A percentile compares a stretch with the other conserved stretches of the same genome.
Evolutionary conservation across 1,140 invertebrate species (phyloP).

Genomic region (Saccostrea glomerata): DNA sequence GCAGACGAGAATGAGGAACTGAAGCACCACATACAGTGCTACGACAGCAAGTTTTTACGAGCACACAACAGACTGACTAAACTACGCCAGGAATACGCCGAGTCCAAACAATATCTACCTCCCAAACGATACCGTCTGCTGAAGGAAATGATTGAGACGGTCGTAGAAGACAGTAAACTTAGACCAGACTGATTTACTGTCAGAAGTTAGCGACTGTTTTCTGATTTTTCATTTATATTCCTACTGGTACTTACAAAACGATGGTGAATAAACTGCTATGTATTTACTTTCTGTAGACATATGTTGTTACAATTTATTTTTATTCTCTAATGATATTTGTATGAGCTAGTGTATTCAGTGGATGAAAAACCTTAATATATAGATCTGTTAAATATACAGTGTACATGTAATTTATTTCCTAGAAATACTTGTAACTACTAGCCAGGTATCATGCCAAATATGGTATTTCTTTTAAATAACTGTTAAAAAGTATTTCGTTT

Average conservation of each 20-base stretch:
- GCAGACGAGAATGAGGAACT: constrained; percentile 61
- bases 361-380: no score
- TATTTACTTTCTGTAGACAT: background rate
- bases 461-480: no score
- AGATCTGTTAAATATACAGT: no score
- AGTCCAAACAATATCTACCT: constrained; percentile 58
- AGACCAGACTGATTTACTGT: constrained; percentile 13
- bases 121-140: constrained; percentile 58
- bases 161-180: constrained; percentile 48
- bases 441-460: no score
- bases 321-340: background rate
- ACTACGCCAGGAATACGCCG: constrained; percentile 58
- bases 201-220: background rate
- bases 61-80: constrained; percentile 59
- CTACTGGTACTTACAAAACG: background rate
- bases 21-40: constrained; percentile 54
- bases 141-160: constrained; percentile 66
- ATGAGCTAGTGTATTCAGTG: no score
- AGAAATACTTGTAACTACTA: no score
- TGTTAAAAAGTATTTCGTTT: no score
- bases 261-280: background rate
- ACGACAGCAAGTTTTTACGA: constrained; percentile 55
- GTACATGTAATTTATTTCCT: no score
- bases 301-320: background rate
- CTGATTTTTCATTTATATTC: background rate